Evolutionary conservation across 1,140 invertebrate species (phyloP).

Genomic region (Drosophila arizonae): DNA sequence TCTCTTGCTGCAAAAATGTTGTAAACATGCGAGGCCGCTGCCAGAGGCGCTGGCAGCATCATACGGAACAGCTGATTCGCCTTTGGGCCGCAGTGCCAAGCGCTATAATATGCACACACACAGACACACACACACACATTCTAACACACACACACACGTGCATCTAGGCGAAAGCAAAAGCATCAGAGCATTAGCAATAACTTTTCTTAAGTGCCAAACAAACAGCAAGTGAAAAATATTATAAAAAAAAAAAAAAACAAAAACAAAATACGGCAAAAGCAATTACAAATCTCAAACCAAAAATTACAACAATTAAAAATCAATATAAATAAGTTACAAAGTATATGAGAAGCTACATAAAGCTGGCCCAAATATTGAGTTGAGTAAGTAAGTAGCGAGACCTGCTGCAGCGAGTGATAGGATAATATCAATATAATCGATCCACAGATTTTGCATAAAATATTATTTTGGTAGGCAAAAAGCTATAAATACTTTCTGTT

Average conservation of each 20-base stretch:
- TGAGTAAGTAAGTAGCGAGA: too few species aligned
- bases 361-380: too few species aligned
- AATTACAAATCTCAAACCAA: not conserved
- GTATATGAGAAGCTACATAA: too few species aligned
- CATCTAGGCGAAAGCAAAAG: not conserved
- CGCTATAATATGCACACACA: slow-evolving; percentile 23
- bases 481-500: too few species aligned
- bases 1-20: slow-evolving; percentile 48
- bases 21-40: slow-evolving; percentile 67
- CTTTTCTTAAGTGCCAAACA: slow-evolving; percentile 41
- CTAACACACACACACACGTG: not conserved
- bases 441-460: too few species aligned
- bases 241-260: not conserved
- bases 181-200: slow-evolving; percentile 48
- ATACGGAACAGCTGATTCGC: slow-evolving; percentile 64
- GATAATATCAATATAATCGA: too few species aligned
- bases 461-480: too few species aligned
- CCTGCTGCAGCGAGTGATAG: too few species aligned
- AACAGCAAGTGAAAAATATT: slow-evolving; percentile 13
- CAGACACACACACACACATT: slow-evolving; percentile 19
- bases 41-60: slow-evolving; percentile 4
- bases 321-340: too few species aligned
- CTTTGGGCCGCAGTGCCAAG: slow-evolving; percentile 31
- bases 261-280: not conserved
- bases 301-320: too few species aligned